Conservation (phyloP, 1,140 invertebrate genomes). For the Drosophila pseudoobscura region DNA sequence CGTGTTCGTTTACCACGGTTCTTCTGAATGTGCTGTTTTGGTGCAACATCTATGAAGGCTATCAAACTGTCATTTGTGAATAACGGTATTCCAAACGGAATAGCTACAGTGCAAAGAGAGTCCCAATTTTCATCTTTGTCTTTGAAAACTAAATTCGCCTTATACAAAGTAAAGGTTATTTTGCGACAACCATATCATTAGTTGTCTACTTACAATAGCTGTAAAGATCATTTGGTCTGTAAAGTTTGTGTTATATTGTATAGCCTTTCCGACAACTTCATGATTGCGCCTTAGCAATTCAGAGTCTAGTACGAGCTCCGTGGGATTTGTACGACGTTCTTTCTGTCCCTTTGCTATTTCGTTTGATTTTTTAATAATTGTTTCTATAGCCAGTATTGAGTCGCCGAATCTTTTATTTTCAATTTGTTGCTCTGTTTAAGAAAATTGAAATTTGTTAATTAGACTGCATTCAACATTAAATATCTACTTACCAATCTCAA, state of each 20-base stretch:
- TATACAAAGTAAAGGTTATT: background rate
- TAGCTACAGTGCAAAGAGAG: slow-evolving; percentile 43
- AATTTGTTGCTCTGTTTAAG: slow-evolving; percentile 49
- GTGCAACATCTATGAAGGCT: slow-evolving; percentile 63
- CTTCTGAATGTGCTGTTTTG: slow-evolving; percentile 41
- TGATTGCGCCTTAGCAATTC: slow-evolving; percentile 59
- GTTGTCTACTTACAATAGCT: slow-evolving; percentile 50
- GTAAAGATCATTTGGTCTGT: slow-evolving; percentile 50
- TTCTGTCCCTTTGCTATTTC: slow-evolving; percentile 47
- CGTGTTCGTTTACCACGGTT: slow-evolving; percentile 46
- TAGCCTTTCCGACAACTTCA: slow-evolving; percentile 58
- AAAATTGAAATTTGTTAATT: background rate
- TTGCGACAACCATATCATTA: background rate
- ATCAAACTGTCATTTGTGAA: slow-evolving; percentile 63
- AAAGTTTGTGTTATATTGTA: slow-evolving; percentile 51
- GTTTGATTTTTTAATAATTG: slow-evolving; percentile 48
- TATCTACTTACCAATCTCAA: slow-evolving; percentile 50
- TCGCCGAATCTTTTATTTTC: slow-evolving; percentile 43
- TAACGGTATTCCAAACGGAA: slow-evolving; percentile 27
- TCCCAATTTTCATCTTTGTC: slow-evolving; percentile 58
- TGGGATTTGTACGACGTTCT: slow-evolving; percentile 43
- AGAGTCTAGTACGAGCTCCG: slow-evolving; percentile 62
- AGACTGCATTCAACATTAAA: too few species aligned
- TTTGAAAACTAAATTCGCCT: slow-evolving; percentile 52
- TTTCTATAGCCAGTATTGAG: slow-evolving; percentile 49